Evolutionary conservation across 2,888 invertebrate species (phyloP), one percentile per base, ranked within the genome.

Genomic region (Eupithecia tripunctaria): DNA sequence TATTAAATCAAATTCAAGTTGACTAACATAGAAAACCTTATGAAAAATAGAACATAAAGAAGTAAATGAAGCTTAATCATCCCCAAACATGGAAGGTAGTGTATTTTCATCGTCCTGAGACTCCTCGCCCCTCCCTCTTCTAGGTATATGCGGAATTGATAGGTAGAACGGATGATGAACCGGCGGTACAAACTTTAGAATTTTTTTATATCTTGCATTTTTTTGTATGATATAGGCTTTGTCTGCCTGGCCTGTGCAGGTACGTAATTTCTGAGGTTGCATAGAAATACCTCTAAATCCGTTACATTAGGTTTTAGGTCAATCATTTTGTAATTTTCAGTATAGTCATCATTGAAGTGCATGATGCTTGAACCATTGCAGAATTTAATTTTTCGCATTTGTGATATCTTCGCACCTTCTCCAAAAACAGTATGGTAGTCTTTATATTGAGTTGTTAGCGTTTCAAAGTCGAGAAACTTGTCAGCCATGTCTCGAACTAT

Each of bases 121-220:
- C 36, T 64, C 64, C 32, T 38, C 36, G 18, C 36, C 64, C 32
- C 36, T 64, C 36, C 36, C 38, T 36, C 64, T 36, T 64, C 64
- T 64, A 64, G 36, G 64, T 38, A 36, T 64, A 64, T 64, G 64
- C 36, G 64, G 64, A 64, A 64, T 63, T 32, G 62, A 63, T 59
- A 74, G 72, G 66, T 74, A 74, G 72, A 74, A 74, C 68, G 71
- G 70, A 72, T 74, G 71, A 72, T 74, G 72, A 56, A 75, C 72
- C 51, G 73, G 70, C 70, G 73, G 70, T 5, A 77, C 75, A 47
- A 75, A 77, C 73, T 77, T 77, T 67, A 77, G 71, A 41, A 71
- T 36, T 72, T 75, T 77, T 68, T 75, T 72, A 75, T 76, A 59
- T 77, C 71, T 76, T 77, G 77, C 75, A 74, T 41, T 77, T 75